Evolutionary conservation across 92 coral and sea anemone species (phyloP).

Genomic region (Umimayanthus chanpuru): DNA sequence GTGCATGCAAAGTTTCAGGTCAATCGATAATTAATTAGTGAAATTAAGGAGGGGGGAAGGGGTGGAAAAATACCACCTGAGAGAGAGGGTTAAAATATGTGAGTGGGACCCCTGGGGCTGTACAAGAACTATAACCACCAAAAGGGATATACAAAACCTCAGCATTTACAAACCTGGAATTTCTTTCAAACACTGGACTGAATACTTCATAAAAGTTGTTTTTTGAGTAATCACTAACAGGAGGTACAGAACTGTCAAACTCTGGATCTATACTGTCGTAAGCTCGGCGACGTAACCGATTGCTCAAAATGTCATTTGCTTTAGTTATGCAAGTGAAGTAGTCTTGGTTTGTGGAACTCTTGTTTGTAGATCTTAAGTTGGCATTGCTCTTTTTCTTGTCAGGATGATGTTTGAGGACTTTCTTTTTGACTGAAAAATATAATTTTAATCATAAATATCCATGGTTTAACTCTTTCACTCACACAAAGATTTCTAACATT

Average conservation of each 20-base stretch:
- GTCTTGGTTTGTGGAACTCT: constrained; percentile 60
- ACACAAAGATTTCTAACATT: too few relatives aligned
- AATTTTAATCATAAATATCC: too few relatives aligned
- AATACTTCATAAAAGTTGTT: constrained; percentile 81
- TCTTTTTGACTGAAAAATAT: constrained; percentile 73
- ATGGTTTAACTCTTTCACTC: too few relatives aligned
- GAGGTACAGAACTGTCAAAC: constrained; percentile 88
- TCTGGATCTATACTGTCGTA: constrained; percentile 90
- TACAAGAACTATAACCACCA: too few relatives aligned
- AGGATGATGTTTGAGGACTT: constrained; percentile 93
- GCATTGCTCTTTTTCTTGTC: constrained; percentile 74
- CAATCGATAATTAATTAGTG: too few relatives aligned
- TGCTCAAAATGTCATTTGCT: constrained; percentile 90
- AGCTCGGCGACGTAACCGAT: constrained; percentile 74
- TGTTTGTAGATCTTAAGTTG: constrained; percentile 19
- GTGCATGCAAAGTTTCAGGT: too few relatives aligned
- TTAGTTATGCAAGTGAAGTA: constrained; percentile 91
- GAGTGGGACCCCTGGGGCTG: too few relatives aligned
- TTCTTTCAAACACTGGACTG: constrained; percentile 85
- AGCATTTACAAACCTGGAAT: constrained; percentile 68
- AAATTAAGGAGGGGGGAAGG: too few relatives aligned
- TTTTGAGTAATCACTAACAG: constrained; percentile 72
- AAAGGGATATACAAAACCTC: background rate
- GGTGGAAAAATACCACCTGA: too few relatives aligned
- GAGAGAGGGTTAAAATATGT: too few relatives aligned